These are phyloP conservation scores for Lumbricus terrestris DNA, from an alignment of 2,888 invertebrate species.

Conservation along the genomic window DNA sequence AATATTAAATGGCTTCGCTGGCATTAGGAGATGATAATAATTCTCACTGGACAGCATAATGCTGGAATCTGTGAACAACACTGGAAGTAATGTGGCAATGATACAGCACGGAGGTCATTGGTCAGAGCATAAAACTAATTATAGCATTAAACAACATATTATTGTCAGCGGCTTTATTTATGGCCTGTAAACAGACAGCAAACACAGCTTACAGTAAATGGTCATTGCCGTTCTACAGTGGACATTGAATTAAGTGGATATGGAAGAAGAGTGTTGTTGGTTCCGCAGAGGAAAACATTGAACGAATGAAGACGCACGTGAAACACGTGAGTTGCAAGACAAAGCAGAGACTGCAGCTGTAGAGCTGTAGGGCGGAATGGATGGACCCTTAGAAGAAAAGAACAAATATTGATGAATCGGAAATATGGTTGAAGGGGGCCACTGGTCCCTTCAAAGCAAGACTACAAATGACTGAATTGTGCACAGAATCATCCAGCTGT, in stretches of 20 bases:
- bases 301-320: not conserved
- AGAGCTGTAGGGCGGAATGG: not conserved
- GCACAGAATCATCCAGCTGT: not conserved
- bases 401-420: not conserved
- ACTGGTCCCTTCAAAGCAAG: not conserved
- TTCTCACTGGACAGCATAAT: not conserved
- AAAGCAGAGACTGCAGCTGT: not conserved
- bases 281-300: not conserved
- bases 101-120: not conserved
- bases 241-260: not conserved
- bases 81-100: not conserved
- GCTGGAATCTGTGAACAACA: not conserved
- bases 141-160: not conserved
- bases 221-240: not conserved
- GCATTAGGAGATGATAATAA: not conserved
- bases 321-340: not conserved
- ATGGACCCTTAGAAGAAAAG: not conserved
- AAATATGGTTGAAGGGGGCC: not conserved
- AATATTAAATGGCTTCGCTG: not conserved
- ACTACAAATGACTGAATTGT: not conserved
- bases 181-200: not conserved
- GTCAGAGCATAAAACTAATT: not conserved
- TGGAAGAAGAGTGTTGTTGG: not conserved
- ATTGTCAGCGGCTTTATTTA: not conserved
- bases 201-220: not conserved